These are phyloP conservation scores for Poeciliopsis retropinna DNA, from an alignment of 2,113 vertebrate species.

Conservation along the genomic window DNA sequence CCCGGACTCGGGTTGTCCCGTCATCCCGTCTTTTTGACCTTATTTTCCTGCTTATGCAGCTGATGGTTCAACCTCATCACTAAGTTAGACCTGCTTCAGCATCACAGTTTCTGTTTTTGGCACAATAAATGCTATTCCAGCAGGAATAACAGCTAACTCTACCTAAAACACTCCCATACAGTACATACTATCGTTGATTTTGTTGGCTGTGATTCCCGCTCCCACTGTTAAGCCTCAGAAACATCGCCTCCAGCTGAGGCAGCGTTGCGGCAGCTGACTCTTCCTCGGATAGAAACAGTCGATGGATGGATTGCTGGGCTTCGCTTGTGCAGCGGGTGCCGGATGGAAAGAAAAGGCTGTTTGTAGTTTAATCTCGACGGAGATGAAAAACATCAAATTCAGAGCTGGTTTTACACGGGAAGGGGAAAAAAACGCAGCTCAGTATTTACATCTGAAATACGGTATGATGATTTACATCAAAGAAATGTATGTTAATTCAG, in stretches of 20 bases:
- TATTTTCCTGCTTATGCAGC: background rate
- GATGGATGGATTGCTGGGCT: constrained; percentile 28
- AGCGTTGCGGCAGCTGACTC: constrained; percentile 18
- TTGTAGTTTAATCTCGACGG: constrained; percentile 21
- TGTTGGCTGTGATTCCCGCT: constrained; percentile 21
- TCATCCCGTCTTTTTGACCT: constrained; percentile 11
- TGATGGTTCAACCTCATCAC: background rate
- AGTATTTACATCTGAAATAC: constrained; percentile 1
- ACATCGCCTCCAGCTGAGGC: constrained; percentile 38
- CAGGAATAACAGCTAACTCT: constrained; percentile 39
- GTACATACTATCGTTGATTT: background rate
- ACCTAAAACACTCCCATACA: constrained; percentile 13
- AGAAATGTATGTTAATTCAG: constrained; percentile 18
- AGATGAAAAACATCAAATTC: constrained; percentile 36
- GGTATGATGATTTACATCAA: constrained; percentile 2
- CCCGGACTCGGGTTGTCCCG: background rate
- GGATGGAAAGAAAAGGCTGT: constrained; percentile 2
- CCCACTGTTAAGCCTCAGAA: constrained; percentile 12
- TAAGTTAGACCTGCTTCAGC: constrained; percentile 9
- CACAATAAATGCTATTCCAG: constrained; percentile 54
- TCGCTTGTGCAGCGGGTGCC: constrained; percentile 21
- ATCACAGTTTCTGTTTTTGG: constrained; percentile 26
- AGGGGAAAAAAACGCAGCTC: background rate
- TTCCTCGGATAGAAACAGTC: constrained; percentile 29
- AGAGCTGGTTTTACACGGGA: background rate